Evolutionary conservation across 1,140 invertebrate species (phyloP).

Genomic region (Drosophila repleta): DNA sequence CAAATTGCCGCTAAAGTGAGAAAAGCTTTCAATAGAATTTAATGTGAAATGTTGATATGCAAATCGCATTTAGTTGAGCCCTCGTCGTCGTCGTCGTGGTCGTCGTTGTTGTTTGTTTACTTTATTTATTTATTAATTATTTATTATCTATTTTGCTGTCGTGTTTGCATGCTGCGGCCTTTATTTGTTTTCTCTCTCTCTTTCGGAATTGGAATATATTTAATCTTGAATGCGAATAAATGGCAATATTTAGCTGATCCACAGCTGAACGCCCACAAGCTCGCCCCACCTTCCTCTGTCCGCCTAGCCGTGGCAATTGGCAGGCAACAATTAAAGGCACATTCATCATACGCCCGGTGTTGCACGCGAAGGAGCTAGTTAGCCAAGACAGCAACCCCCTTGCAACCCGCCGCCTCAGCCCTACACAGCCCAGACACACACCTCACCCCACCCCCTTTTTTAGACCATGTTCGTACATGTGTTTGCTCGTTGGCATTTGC

Average conservation of each 20-base stretch:
- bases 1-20: conserved; percentile 70
- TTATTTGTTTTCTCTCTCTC: conserved; percentile 13
- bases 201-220: conserved; percentile 35
- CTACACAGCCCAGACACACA: not conserved
- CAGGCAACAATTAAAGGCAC: conserved; percentile 70
- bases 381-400: not conserved
- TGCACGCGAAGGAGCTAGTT: conserved; percentile 33
- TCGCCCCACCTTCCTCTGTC: too few species aligned
- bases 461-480: conserved; percentile 22
- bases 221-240: conserved; percentile 64
- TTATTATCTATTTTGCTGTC: conserved; percentile 66
- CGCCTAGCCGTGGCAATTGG: conserved; percentile 18
- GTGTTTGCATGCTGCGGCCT: conserved; percentile 23
- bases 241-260: conserved; percentile 67
- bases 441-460: too few species aligned
- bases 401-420: conserved; percentile 3
- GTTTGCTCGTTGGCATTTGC: conserved; percentile 43
- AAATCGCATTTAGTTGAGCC: conserved; percentile 41
- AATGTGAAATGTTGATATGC: conserved; percentile 81
- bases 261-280: conserved; percentile 45
- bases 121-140: conserved; percentile 79
- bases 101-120: conserved; percentile 63
- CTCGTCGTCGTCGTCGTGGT: conserved; percentile 46
- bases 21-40: conserved; percentile 81
- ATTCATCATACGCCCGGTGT: conserved; percentile 64